phyloP scores from a whole-genome alignment of 1,140 invertebrate genomes.

The Neodiprion fabricii region DNA sequence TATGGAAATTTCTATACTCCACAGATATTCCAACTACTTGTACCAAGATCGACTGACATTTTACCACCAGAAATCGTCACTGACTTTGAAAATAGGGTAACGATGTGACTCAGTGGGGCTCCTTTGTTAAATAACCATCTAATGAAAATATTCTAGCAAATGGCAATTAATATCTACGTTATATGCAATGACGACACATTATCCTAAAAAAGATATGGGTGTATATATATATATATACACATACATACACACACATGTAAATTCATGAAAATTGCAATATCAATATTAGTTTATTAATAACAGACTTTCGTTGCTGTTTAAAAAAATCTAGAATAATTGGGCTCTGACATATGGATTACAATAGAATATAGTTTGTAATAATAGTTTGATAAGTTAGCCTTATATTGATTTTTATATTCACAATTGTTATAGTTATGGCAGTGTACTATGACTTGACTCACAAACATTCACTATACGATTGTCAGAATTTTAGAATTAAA shows the following conservation, averaged over 20 bases:
- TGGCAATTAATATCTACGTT: not conserved
- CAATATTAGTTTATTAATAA: not conserved
- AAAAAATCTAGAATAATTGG: not conserved
- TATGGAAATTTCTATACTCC: too few relatives aligned
- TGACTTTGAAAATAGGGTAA: not conserved
- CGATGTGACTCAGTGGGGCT: not conserved
- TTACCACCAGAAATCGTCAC: not conserved
- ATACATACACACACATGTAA: not conserved
- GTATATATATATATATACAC: too few relatives aligned
- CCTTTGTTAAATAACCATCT: not conserved
- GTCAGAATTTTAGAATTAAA: not conserved
- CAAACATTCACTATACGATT: not conserved
- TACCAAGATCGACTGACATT: too few relatives aligned
- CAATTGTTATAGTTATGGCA: conserved; percentile 42
- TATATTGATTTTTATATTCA: conserved; percentile 54
- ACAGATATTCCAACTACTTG: too few relatives aligned
- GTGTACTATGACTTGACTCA: conserved; percentile 5
- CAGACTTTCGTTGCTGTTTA: not conserved
- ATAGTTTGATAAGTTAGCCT: conserved; percentile 18
- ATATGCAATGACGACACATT: not conserved
- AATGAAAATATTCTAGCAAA: not conserved
- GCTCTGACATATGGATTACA: not conserved
- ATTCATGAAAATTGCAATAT: not conserved
- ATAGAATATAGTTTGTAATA: conserved; percentile 42
- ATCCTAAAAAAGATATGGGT: not conserved